Percentiles rank a stretch among this genome's conserved stretches.
These are phyloP conservation scores for Planococcus citri DNA, from an alignment of 1,140 invertebrate species.

Conservation along the genomic window DNA sequence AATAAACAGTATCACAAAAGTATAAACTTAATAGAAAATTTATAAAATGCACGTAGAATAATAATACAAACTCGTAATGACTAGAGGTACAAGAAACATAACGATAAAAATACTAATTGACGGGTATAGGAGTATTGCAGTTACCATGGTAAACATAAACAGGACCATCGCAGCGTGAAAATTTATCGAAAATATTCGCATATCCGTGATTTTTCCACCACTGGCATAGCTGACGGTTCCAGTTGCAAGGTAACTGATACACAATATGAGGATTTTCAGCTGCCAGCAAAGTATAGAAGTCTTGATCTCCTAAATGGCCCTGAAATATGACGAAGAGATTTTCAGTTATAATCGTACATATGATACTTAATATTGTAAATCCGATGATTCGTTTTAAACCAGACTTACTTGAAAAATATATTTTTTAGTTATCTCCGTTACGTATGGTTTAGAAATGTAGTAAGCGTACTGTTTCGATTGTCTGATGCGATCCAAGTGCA, in stretches of 20 bases:
- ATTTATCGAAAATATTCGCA: constrained; percentile 57
- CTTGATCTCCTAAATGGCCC: constrained; percentile 77
- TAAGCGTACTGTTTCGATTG: constrained; percentile 42
- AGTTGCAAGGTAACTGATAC: constrained; percentile 61
- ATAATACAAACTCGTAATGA: background rate
- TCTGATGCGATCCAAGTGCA: constrained; percentile 56
- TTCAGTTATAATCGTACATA: background rate
- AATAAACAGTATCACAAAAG: no score
- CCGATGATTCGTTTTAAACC: background rate
- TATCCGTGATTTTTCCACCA: constrained; percentile 77
- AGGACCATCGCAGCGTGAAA: constrained; percentile 56
- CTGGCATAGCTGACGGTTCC: constrained; percentile 71
- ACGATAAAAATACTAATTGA: background rate
- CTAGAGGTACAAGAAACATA: background rate
- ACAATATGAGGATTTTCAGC: constrained; percentile 62
- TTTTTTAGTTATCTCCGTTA: constrained; percentile 21
- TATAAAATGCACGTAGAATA: background rate
- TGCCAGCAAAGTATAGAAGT: constrained; percentile 66
- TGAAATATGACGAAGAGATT: constrained; percentile 27
- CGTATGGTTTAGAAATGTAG: constrained; percentile 24
- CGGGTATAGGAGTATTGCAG: constrained; percentile 63
- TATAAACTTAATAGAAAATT: no score
- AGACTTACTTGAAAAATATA: constrained; percentile 23
- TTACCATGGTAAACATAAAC: constrained; percentile 73
- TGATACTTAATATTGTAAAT: background rate